Base-by-base conservation (phyloP, 2,113 vertebrate species). In the Amazona guildingii region DNA sequence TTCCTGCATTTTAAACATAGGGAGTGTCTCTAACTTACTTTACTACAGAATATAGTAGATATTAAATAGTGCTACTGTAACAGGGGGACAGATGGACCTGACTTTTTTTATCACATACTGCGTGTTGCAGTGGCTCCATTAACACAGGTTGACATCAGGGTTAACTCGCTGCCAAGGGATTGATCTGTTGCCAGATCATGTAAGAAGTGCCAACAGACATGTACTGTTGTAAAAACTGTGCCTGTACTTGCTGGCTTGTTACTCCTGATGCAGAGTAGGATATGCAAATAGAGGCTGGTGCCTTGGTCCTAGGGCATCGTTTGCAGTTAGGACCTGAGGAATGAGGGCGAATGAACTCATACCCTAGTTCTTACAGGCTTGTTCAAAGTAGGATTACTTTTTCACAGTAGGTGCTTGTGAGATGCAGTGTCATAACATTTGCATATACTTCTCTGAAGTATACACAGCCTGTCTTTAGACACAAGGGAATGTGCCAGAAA, bases 251-350 rank as follows among this genome's bases (percentile, higher is more conserved):
- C 79, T 78, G 83, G 44, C 46, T 41, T 3, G 8, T 18, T 31
- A 11, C 28, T 63, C 12, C 51, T 49, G 52, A 19, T 5, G 33
- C 11, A 0, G 0, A 10, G 17, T 1, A 31, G 61, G 77, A 23
- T 11, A 14, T 31, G 63, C 57, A 64, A 20, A 57, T 17, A 52
- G 18, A n/a, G 55, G 46, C 16, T 43, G 64, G 39, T 23, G 72
- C 37, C 39, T 52, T 13, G 51, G 31, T 52, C 41, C 41, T n/a
- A 21, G 55, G 76, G 41, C 27, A 27, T 27, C 10, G 11, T 35
- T 51, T 92, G 39, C 77, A 81, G 33, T 55, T 25, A n/a, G 44
- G 55, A 33, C 75, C 63, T 14, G 37, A 62, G 83, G 61, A 49
- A 37, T 0, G 1, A 77, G 37, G n/a, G 44, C 17, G n/a, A 54